Percentiles rank a stretch among this genome's conserved stretches.
phyloP scores from a whole-genome alignment of 2,888 invertebrate species.

The Antheraea assamensis region DNA sequence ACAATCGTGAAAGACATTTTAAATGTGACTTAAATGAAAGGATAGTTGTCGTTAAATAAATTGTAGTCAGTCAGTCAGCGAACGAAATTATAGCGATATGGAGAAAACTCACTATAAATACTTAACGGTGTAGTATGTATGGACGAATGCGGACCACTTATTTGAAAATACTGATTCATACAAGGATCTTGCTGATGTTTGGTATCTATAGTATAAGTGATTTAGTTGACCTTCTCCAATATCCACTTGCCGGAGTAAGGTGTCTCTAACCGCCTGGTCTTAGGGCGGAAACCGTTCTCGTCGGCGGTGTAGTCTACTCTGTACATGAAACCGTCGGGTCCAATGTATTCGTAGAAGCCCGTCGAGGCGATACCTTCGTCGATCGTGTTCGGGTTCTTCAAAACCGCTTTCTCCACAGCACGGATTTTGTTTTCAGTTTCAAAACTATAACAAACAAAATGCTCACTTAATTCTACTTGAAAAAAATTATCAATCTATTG shows the following conservation, averaged over 20 bases:
- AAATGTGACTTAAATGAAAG: slow-evolving; percentile 49
- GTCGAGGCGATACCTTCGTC: slow-evolving; percentile 78
- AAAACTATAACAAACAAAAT: slow-evolving; percentile 58
- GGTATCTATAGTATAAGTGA: slow-evolving; percentile 9
- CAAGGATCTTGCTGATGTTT: slow-evolving; percentile 44
- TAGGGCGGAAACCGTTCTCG: slow-evolving; percentile 77
- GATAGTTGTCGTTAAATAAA: slow-evolving; percentile 44
- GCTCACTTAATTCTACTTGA: not conserved
- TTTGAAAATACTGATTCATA: slow-evolving; percentile 70
- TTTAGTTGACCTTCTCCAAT: slow-evolving; percentile 69
- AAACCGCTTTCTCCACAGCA: slow-evolving; percentile 75
- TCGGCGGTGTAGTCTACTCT: slow-evolving; percentile 79
- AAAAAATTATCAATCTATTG: not conserved
- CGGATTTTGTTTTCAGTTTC: slow-evolving; percentile 81
- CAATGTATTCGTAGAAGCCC: slow-evolving; percentile 80
- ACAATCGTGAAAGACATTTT: slow-evolving; percentile 56
- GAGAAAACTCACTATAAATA: slow-evolving; percentile 27
- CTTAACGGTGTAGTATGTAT: slow-evolving; percentile 17
- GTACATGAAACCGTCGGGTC: slow-evolving; percentile 79
- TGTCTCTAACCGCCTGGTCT: slow-evolving; percentile 72
- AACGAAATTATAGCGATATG: slow-evolving; percentile 31
- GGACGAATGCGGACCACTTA: slow-evolving; percentile 50
- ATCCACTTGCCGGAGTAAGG: slow-evolving; percentile 78
- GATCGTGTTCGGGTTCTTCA: slow-evolving; percentile 74
- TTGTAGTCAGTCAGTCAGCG: slow-evolving; percentile 48